Evolutionary conservation across 2,888 invertebrate genomes (phyloP).

Genomic region (Linnaemya vulpina): DNA sequence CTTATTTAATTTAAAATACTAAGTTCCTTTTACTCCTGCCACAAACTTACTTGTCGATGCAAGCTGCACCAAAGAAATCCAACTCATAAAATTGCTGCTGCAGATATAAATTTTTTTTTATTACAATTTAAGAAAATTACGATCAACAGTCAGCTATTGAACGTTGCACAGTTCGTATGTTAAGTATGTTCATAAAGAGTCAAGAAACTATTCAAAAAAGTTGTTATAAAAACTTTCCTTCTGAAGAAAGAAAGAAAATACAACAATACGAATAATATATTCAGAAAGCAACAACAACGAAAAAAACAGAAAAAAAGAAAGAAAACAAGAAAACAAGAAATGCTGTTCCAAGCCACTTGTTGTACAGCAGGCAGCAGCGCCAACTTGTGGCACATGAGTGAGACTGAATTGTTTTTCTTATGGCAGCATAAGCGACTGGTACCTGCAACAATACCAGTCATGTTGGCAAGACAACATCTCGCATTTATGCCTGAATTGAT

Average conservation of each 20-base stretch:
- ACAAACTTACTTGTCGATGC: no score
- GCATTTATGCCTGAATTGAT: constrained; percentile 45
- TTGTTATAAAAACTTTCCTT: constrained; percentile 47
- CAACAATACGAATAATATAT: neutral
- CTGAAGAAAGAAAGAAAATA: constrained; percentile 25
- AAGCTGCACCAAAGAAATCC: no score
- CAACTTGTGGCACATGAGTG: constrained; percentile 45
- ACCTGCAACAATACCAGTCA: neutral
- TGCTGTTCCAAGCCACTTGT: constrained; percentile 60
- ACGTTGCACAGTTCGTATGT: constrained; percentile 40
- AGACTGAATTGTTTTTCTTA: neutral
- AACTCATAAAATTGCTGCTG: constrained; percentile 1
- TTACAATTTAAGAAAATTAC: constrained; percentile 9
- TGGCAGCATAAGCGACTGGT: constrained; percentile 6
- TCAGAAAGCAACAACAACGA: neutral
- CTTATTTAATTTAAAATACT: no score
- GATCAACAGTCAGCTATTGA: constrained; percentile 31
- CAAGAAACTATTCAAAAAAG: constrained; percentile 46
- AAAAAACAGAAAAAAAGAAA: neutral
- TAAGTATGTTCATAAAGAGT: constrained; percentile 6
- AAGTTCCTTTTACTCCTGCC: no score
- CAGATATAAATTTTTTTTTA: constrained; percentile 14
- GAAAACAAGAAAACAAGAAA: neutral
- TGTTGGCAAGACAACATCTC: constrained; percentile 14
- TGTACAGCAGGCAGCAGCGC: constrained; percentile 9